These are phyloP conservation scores for Apeira syringaria DNA, from an alignment of 2,888 invertebrate genomes.

Conservation along the genomic window DNA sequence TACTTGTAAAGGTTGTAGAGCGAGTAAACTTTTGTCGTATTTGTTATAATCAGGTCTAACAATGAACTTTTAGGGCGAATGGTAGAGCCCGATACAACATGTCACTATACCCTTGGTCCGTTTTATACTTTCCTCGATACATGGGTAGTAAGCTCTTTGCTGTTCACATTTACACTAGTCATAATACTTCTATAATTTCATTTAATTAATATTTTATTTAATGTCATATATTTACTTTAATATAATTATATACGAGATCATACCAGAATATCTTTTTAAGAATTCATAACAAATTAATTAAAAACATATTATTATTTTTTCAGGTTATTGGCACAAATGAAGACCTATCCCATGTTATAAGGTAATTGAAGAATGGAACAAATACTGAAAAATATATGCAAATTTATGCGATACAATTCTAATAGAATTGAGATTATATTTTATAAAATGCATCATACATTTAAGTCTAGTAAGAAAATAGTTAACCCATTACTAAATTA, in stretches of 20 bases:
- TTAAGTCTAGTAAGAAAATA: too few species aligned
- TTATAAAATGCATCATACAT: too few species aligned
- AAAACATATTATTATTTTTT: too few species aligned
- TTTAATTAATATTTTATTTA: too few species aligned
- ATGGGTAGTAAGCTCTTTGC: conserved; percentile 9
- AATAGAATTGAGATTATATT: too few species aligned
- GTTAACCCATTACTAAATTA: too few species aligned
- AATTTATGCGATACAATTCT: too few species aligned
- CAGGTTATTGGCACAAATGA: too few species aligned
- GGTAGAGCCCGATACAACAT: conserved; percentile 2
- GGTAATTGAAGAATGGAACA: too few species aligned
- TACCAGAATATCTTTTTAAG: conserved; percentile 1
- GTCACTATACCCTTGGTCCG: conserved; percentile 14
- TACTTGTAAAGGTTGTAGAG: too few species aligned
- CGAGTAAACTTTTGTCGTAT: background rate
- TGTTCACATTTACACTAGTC: conserved; percentile 1
- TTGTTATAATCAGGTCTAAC: background rate
- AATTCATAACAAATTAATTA: conserved; percentile 1
- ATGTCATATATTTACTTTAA: background rate
- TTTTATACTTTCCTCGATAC: conserved; percentile 1
- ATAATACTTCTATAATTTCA: background rate
- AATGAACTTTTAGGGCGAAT: conserved; percentile 4
- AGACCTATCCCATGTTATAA: too few species aligned
- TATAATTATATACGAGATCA: conserved; percentile 4
- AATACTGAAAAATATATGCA: too few species aligned